phyloP scores from a whole-genome alignment of 37 sponge, comb jelly and placozoan species.

The Dysidea cf. avara region DNA sequence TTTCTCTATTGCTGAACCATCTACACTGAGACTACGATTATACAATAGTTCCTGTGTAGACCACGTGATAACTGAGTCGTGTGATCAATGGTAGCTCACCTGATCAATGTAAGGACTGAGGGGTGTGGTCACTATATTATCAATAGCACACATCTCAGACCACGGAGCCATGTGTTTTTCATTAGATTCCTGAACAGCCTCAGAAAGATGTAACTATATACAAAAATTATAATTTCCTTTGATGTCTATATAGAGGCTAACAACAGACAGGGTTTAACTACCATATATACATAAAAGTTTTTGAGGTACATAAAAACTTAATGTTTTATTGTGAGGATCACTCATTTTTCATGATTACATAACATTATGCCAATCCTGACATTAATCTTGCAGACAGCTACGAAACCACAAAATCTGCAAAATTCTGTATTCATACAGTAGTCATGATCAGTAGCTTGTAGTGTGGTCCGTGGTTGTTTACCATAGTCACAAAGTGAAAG shows the following conservation, averaged over 20 bases:
- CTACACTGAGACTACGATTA: slow-evolving; percentile 71
- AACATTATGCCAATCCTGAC: too few species aligned
- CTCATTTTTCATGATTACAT: too few species aligned
- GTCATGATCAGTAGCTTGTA: too few species aligned
- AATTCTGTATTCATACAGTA: too few species aligned
- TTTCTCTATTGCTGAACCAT: slow-evolving; percentile 73
- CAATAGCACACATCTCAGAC: slow-evolving; percentile 79
- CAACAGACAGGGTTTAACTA: background rate
- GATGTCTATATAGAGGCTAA: background rate
- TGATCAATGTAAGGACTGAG: slow-evolving; percentile 90
- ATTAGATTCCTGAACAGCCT: slow-evolving; percentile 83
- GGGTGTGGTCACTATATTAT: slow-evolving; percentile 82
- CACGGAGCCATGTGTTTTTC: slow-evolving; percentile 98
- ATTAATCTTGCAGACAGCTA: too few species aligned
- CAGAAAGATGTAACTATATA: slow-evolving; percentile 59
- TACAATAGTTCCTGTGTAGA: slow-evolving; percentile 73
- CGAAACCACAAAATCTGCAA: too few species aligned
- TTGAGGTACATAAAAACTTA: background rate
- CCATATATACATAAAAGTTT: background rate
- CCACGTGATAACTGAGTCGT: background rate
- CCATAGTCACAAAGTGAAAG: too few species aligned
- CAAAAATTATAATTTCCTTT: too few species aligned
- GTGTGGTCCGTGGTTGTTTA: too few species aligned
- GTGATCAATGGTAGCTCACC: slow-evolving; percentile 5
- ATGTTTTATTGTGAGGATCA: background rate